A percentile compares a stretch with the other conserved stretches of the same genome.
Conservation (phyloP, 2,113 vertebrate species). For the Helogale parvula region DNA sequence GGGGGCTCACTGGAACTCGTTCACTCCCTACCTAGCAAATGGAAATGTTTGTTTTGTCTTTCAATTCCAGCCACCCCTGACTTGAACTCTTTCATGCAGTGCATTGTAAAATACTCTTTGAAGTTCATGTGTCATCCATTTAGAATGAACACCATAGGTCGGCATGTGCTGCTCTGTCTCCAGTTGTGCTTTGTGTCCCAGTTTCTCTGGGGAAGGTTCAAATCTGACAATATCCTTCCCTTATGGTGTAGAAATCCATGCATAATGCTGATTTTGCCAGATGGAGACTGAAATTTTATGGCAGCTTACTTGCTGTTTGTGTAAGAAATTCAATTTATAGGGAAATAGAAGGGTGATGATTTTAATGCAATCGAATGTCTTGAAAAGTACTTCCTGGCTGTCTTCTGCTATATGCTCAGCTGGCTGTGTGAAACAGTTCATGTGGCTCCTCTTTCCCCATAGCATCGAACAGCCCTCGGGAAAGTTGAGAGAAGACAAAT, state of each 20-base stretch:
- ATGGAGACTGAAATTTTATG: conserved; percentile 68
- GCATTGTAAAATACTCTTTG: conserved; percentile 70
- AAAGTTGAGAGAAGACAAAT: background rate
- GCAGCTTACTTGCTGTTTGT: conserved; percentile 69
- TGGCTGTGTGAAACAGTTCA: background rate
- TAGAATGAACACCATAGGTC: conserved; percentile 59
- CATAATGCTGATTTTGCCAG: conserved; percentile 47
- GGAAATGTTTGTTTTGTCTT: conserved; percentile 72
- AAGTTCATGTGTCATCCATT: conserved; percentile 72
- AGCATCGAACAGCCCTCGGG: background rate
- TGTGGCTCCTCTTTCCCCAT: background rate
- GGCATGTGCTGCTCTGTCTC: background rate
- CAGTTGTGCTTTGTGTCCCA: conserved; percentile 54
- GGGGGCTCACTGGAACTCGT: background rate
- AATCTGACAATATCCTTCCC: conserved; percentile 64
- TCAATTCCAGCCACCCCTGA: conserved; percentile 56
- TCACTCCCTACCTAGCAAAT: conserved; percentile 67
- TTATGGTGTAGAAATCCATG: conserved; percentile 57
- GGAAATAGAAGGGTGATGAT: conserved; percentile 69
- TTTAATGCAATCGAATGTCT: conserved; percentile 64
- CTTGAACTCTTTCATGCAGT: conserved; percentile 46
- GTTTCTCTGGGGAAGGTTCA: conserved; percentile 75
- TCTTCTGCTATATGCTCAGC: background rate
- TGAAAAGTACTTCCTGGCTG: conserved; percentile 26
- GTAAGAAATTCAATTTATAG: conserved; percentile 76